Base-by-base conservation (phyloP, 1,140 invertebrate genomes). In the Cecropterus lyciades region DNA sequence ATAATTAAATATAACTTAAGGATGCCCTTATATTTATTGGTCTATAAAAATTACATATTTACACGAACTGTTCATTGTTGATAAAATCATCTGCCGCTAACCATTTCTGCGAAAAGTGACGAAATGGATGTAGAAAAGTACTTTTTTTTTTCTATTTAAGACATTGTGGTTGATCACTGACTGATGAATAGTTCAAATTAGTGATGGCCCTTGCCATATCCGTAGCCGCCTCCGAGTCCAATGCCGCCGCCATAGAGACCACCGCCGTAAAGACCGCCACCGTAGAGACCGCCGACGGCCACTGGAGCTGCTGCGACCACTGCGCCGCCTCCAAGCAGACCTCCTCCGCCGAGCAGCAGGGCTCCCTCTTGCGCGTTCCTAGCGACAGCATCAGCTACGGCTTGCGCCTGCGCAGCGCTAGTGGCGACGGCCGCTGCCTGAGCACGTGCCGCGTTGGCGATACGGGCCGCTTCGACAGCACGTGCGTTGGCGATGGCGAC, bases 371-470 rank as follows among this genome's bases (percentile, higher is more conserved):
- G 76, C 14, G 77, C 85, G 42, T 80, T 79, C 11, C 83, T 78
- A 5, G 87, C 89, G 5, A 86, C 87, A 0, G 82, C 75, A 49
- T 89, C 89, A 4, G 89, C 87, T 6, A 88, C 84, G 20, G 85
- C 86, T 60, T 91, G 89, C 6, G 85, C 80, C 51, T 86, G 74
- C 0, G 87, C 89, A 4, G 89, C 84, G 24, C 87, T 85, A 4
- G 87, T 87, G 45, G 87, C 85, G 42, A 89, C 87, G 15, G 87
- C 87, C 14, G 84, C 77, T 27, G 87, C 89, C 52, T 91, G 85
- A 0, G 85, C 78, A 16, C 87, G 85, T 5, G 87, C 89, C 4
- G 87, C 85, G 57, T 89, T 86, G 11, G 89, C 89, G 9, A 84
- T 62, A 8, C 87, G 84, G 55, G 85, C 85, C n/a, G 82, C 81